Base-by-base conservation (phyloP, 2,888 invertebrate species). In the Eucera pruinosa region DNA sequence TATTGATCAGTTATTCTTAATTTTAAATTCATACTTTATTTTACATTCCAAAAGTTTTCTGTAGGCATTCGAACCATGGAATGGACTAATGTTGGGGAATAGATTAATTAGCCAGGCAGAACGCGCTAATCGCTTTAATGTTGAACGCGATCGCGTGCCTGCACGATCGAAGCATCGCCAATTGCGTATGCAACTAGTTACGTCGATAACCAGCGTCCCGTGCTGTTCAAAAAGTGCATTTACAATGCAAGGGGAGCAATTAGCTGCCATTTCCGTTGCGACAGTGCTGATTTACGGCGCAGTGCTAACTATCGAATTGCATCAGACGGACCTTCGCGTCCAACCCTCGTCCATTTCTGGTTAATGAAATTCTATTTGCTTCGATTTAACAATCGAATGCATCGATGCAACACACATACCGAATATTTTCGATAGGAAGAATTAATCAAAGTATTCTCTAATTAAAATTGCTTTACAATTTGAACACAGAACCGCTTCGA, bases 121-220 rank as follows among this genome's bases (percentile, higher is more conserved):
- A 47, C n/a, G 2, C 41, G 60, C 30, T 68, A 78, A 72, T 60
- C 25, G 25, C 39, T 50, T 55, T 39, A 43, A 54, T 43, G 62
- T 64, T 57, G 7, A 41, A 60, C 47, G 39, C 47, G 27, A 13
- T 25, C 68, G 47, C 36, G 71, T 39, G 68, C 18, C 41, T 18
- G 25, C 23, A 47, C 33, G 48, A 60, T 60, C 52, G 62, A 45
- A 13, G 50, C 65, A 50, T 27, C 65, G 79, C 83, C 83, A 85
- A 87, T 88, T 85, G 85, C 81, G 81, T 82, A 82, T 85, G 88
- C 87, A 89, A 89, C 88, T 89, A 87, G 87, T 86, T 86, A 80
- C 86, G 86, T 88, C 87, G 81, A 89, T 87, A 83, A n/a, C 65
- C 52, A 60, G 47, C 45, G 67, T 61, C 65, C 57, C 70, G 5